Percentiles rank a stretch among this genome's conserved stretches.
Evolutionary conservation across 2,888 invertebrate genomes (phyloP).

Genomic region (Lampropteryx suffumata): DNA sequence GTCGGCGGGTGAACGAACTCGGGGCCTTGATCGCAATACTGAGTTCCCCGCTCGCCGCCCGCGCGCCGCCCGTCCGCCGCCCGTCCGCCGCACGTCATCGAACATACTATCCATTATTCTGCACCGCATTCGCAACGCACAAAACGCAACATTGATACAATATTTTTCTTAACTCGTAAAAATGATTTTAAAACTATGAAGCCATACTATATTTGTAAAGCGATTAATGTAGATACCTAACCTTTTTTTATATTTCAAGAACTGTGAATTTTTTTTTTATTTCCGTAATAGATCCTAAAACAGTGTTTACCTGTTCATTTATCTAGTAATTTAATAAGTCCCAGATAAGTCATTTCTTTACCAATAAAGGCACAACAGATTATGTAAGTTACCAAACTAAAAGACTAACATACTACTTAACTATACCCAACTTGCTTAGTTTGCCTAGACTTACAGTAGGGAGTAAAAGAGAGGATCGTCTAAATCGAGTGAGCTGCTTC

Average conservation of each 20-base stretch:
- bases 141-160: background rate
- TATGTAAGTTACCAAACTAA: conserved; percentile 27
- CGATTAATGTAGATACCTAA: no score
- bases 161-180: no score
- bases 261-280: no score
- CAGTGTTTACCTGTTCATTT: no score
- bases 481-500: conserved; percentile 54
- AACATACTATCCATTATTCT: conserved; percentile 21
- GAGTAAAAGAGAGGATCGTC: conserved; percentile 65
- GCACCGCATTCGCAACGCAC: background rate
- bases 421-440: conserved; percentile 50
- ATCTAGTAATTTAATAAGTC: no score
- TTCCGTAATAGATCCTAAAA: no score
- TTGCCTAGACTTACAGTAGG: conserved; percentile 43
- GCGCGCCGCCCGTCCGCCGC: conserved; percentile 51
- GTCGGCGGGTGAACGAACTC: conserved; percentile 77
- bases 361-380: no score
- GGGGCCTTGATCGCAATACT: conserved; percentile 82
- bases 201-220: no score
- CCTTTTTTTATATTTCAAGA: no score
- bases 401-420: conserved; percentile 47
- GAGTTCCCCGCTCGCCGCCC: conserved; percentile 46
- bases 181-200: no score
- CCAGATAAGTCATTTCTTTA: no score
- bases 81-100: conserved; percentile 25